Evolutionary conservation across 1,140 invertebrate genomes (phyloP), one percentile per base, ranked within the genome.

Genomic region (Cecropterus lyciades): DNA sequence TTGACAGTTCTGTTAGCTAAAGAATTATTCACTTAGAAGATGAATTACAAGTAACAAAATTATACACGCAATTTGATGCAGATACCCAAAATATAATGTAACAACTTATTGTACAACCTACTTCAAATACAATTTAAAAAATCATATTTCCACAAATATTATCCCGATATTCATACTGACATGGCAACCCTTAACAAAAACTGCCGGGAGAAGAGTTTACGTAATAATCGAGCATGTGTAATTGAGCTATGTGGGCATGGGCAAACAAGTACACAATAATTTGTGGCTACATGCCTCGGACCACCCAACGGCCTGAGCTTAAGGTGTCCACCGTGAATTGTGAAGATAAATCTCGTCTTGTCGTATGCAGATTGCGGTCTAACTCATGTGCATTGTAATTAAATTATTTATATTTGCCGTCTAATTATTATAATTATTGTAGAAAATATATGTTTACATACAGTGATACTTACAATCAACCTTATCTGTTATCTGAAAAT

Each of bases 191-290:
- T 37, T 11, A 33, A 5, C 7, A 17, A 17, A 33, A 27, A 33
- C 57, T 37, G 49, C 63, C 65, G 70, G 66, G 68, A 70, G 70
- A 77, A 80, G 62, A 70, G 43, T 65, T 72, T 43, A 67, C 67
- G 42, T 71, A 73, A 75, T 80, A 75, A 80, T 80, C 68, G 77
- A 69, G 42, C 62, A 72, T 65, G 40, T 69, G 75, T 82, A 79
- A 79, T 79, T 77, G 78, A 79, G 75, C 69, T 73, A 72, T 76
- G 73, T 72, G 62, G 56, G 67, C 48, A 43, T 60, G 57, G 57
- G 43, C 45, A 78, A 70, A 72, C 73, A 71, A 79, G 69, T 69
- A 77, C 49, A 66, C 48, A 65, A 57, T 73, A 79, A 80, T 82
- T 80, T 79, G 73, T 78, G 69, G 59, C 42, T 73, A 70, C 59